Conservation (phyloP, 2,113 vertebrate genomes). For the Dromaius novaehollandiae region DNA sequence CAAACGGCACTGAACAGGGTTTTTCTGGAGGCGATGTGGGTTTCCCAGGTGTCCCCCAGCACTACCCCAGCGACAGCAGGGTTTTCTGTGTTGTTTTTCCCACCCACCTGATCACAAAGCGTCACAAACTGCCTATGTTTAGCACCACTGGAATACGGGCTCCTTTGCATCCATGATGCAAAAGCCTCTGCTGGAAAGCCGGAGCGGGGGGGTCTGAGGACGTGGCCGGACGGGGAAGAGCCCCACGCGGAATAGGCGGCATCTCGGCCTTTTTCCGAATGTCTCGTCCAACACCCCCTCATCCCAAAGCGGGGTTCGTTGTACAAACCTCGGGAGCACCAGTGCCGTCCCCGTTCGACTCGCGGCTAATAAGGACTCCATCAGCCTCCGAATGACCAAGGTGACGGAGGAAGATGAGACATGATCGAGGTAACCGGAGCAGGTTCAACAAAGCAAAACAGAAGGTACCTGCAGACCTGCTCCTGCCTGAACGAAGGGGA, state of each 20-base stretch:
- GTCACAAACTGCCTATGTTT: accelerated
- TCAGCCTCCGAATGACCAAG: background rate
- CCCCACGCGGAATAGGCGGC: accelerated
- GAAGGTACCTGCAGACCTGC: accelerated
- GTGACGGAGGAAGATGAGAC: background rate
- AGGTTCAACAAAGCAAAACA: background rate
- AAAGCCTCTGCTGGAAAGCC: background rate
- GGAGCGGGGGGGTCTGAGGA: background rate
- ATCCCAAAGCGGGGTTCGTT: too few relatives aligned
- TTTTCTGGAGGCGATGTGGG: background rate
- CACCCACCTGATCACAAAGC: background rate
- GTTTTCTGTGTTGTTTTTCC: background rate
- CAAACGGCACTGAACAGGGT: accelerated
- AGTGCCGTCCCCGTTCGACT: accelerated
- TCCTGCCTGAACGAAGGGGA: background rate
- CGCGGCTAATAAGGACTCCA: accelerated
- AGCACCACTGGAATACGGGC: background rate
- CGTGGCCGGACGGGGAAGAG: background rate
- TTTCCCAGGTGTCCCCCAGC: background rate
- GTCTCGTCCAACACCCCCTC: background rate
- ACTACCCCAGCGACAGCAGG: background rate
- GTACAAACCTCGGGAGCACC: background rate
- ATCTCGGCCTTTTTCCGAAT: background rate
- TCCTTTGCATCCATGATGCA: background rate
- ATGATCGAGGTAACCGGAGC: accelerated